Conservation (phyloP, 1,140 invertebrate species). For the Portunus trituberculatus region DNA sequence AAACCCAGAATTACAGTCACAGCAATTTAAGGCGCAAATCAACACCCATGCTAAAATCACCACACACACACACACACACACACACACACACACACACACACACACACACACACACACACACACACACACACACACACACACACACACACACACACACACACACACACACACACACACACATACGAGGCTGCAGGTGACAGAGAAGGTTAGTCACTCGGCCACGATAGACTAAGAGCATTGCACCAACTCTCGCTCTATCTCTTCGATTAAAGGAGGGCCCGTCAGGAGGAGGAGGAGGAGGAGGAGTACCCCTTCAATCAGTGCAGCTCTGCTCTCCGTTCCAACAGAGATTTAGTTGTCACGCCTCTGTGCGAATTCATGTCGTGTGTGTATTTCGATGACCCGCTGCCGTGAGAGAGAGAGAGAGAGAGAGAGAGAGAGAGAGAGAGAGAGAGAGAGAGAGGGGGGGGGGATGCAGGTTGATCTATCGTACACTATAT, state of each 20-base stretch:
- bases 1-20: not conserved
- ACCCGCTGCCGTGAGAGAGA: not conserved
- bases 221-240: not conserved
- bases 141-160: constrained; percentile 18
- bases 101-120: constrained; percentile 17
- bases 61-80: not conserved
- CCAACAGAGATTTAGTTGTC: not conserved
- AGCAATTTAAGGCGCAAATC: too few species aligned
- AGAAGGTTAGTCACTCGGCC: too few species aligned
- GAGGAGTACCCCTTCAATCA: not conserved
- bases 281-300: not conserved
- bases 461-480: not conserved
- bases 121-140: constrained; percentile 17
- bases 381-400: not conserved
- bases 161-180: constrained; percentile 13
- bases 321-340: not conserved
- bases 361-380: not conserved
- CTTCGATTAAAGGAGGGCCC: not conserved
- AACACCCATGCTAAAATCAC: not conserved
- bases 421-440: not conserved
- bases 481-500: not conserved
- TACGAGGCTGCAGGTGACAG: not conserved
- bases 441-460: not conserved
- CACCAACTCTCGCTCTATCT: not conserved
- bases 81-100: constrained; percentile 11